Conservation (phyloP, 2,888 invertebrate species). For the Cosmia trapezina region DNA sequence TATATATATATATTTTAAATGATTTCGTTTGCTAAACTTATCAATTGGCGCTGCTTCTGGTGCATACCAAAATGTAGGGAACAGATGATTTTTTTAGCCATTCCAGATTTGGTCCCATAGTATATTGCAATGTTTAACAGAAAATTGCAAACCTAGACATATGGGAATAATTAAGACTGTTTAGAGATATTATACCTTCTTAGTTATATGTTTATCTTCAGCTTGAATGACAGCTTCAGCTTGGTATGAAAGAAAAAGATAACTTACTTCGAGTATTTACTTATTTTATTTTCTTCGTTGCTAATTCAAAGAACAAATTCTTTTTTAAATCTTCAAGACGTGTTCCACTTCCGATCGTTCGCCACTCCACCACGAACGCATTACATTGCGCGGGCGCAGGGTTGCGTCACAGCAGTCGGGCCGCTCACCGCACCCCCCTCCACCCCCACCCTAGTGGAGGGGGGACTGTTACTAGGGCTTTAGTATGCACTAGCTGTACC, state of each 20-base stretch:
- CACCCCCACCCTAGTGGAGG: slow-evolving; percentile 70
- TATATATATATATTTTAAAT: too few relatives aligned
- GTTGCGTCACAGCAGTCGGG: slow-evolving; percentile 82
- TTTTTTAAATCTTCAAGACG: slow-evolving; percentile 1
- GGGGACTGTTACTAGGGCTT: slow-evolving; percentile 76
- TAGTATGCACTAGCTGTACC: slow-evolving; percentile 61
- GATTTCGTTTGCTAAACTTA: too few relatives aligned
- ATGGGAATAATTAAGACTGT: neutral
- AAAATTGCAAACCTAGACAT: neutral
- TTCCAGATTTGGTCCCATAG: too few relatives aligned
- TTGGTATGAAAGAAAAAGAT: neutral
- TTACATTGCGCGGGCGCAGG: slow-evolving; percentile 72
- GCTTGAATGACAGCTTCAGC: neutral
- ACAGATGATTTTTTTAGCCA: too few relatives aligned
- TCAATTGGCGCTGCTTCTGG: neutral
- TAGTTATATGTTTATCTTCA: neutral
- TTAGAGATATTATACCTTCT: neutral
- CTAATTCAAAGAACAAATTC: neutral
- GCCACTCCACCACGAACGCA: slow-evolving; percentile 68
- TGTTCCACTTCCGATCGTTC: slow-evolving; percentile 44
- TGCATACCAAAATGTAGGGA: too few relatives aligned
- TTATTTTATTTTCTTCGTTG: neutral
- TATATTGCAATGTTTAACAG: neutral
- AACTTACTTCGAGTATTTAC: neutral
- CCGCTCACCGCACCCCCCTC: slow-evolving; percentile 85